Conservation (phyloP, 2,113 vertebrate species). For the Anolis sagrei region DNA sequence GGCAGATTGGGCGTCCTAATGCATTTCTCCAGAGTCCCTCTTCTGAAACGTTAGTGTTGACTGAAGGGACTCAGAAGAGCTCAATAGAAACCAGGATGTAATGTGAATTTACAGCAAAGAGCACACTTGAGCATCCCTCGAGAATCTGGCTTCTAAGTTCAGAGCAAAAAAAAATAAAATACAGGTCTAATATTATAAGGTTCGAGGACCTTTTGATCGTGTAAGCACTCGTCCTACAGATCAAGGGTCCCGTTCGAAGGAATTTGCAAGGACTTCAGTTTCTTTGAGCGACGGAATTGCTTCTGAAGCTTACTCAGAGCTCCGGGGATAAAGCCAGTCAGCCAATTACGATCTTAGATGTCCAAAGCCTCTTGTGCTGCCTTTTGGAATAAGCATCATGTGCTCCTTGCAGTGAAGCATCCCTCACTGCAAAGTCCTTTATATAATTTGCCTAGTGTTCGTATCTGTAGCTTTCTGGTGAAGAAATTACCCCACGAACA, state of each 20-base stretch:
- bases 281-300: constrained; percentile 79
- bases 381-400: constrained; percentile 69
- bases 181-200: constrained; percentile 57
- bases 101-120: neutral
- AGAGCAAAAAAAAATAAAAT: constrained; percentile 24
- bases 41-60: neutral
- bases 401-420: constrained; percentile 58
- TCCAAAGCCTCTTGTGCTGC: constrained; percentile 72
- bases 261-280: constrained; percentile 73
- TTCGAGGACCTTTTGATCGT: constrained; percentile 43
- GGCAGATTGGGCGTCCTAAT: neutral
- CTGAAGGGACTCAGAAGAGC: neutral
- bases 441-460: too few relatives aligned
- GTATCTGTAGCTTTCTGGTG: too few relatives aligned
- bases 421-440: too few relatives aligned
- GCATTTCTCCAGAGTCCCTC: accelerated
- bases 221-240: constrained; percentile 42
- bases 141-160: neutral
- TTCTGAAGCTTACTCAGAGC: constrained; percentile 76
- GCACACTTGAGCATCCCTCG: neutral
- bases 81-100: neutral
- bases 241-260: constrained; percentile 42
- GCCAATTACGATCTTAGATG: constrained; percentile 80
- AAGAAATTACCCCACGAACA: too few relatives aligned
- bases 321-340: constrained; percentile 74